Evolutionary conservation across 2,113 vertebrate species (phyloP).

Genomic region (Spea multiplicata): DNA sequence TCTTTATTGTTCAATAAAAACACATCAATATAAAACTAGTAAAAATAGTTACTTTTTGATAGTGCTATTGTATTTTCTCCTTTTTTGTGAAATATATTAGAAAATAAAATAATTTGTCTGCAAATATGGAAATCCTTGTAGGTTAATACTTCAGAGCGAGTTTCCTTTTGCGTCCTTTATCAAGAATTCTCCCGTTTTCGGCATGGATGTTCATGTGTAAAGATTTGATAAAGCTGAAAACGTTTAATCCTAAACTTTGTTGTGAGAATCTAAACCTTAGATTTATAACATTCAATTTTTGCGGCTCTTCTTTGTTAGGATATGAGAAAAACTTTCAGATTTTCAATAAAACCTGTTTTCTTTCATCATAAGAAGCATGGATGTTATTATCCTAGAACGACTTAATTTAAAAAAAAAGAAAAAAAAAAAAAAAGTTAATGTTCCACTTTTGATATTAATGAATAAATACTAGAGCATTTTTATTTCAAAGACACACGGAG

Average conservation of each 20-base stretch:
- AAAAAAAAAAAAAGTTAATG: conserved; percentile 15
- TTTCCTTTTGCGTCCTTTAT: not conserved
- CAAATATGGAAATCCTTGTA: not conserved
- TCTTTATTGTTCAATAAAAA: too few relatives aligned
- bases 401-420: not conserved
- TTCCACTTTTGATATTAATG: conserved; percentile 37
- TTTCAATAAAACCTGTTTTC: conserved; percentile 17
- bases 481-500: conserved; percentile 40
- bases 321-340: conserved; percentile 29
- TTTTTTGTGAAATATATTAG: not conserved
- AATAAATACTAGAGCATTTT: conserved; percentile 48
- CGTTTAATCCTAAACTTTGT: conserved; percentile 23
- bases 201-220: conserved; percentile 1
- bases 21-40: too few relatives aligned
- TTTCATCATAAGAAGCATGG: conserved; percentile 28
- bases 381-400: conserved; percentile 40
- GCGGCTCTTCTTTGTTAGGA: not conserved
- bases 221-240: conserved; percentile 6
- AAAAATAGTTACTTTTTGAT: too few relatives aligned
- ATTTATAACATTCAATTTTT: not conserved
- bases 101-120: not conserved
- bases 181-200: conserved; percentile 1
- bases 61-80: too few relatives aligned
- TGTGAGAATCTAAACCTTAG: not conserved
- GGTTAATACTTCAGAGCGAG: not conserved